Conservation (phyloP, 2,888 invertebrate genomes). For the Rugalucina vietnamica region DNA sequence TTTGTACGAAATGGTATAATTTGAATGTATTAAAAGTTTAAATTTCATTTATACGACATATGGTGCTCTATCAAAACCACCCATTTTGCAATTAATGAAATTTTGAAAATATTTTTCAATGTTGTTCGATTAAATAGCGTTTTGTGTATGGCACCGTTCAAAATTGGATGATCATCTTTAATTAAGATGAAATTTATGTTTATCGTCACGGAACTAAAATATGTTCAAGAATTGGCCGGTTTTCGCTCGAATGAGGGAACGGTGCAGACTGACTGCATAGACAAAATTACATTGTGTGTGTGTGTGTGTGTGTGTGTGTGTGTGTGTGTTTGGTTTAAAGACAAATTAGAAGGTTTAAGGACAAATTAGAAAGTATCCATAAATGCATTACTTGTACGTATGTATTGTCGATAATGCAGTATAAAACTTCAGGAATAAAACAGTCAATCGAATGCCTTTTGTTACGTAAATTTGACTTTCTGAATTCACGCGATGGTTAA, state of each 20-base stretch:
- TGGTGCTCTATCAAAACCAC: not conserved
- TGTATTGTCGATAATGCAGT: too few relatives aligned
- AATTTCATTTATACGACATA: not conserved
- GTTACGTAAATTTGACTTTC: constrained; percentile 10
- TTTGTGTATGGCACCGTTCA: not conserved
- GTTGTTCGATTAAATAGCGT: not conserved
- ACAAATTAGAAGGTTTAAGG: too few relatives aligned
- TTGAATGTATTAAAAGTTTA: constrained; percentile 11
- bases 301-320: too few relatives aligned
- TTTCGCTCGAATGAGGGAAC: too few relatives aligned
- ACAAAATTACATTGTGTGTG: too few relatives aligned
- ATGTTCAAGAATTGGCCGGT: too few relatives aligned
- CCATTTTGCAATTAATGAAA: not conserved
- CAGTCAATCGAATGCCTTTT: not conserved
- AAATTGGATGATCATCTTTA: not conserved
- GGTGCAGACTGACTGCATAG: too few relatives aligned
- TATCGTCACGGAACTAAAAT: not conserved
- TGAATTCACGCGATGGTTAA: not conserved
- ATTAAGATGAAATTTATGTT: not conserved
- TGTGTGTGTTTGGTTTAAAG: too few relatives aligned
- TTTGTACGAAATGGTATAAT: not conserved
- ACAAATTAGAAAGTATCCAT: too few relatives aligned
- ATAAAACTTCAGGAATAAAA: too few relatives aligned
- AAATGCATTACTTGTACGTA: too few relatives aligned
- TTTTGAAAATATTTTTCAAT: not conserved